These are phyloP conservation scores for Nomada ferruginata DNA, from an alignment of 2,888 invertebrate species.

Conservation along the genomic window DNA sequence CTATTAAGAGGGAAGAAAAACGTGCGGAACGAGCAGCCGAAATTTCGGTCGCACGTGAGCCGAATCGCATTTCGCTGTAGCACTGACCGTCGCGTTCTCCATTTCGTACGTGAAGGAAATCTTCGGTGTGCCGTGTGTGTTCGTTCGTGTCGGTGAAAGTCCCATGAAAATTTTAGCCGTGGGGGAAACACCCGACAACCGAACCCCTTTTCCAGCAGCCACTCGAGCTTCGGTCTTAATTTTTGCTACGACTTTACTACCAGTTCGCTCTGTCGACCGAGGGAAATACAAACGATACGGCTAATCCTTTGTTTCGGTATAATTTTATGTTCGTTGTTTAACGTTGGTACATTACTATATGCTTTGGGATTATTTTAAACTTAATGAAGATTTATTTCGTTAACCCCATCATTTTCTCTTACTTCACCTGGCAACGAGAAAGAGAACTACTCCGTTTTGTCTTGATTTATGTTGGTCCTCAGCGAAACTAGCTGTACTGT, in stretches of 20 bases:
- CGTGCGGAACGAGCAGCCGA: conserved; percentile 51
- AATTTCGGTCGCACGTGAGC: conserved; percentile 63
- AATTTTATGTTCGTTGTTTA: conserved; percentile 5
- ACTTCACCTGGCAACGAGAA: background rate
- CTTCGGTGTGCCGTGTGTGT: conserved; percentile 8
- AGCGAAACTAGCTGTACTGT: conserved; percentile 10
- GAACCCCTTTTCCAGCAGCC: background rate
- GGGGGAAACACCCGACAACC: conserved; percentile 8
- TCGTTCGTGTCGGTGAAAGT: conserved; percentile 7
- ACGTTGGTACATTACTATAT: background rate
- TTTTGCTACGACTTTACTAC: background rate
- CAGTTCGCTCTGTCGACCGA: background rate
- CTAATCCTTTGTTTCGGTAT: conserved; percentile 1
- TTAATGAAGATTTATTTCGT: conserved; percentile 36
- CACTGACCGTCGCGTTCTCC: conserved; percentile 44
- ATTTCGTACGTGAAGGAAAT: conserved; percentile 49
- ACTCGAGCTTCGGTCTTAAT: background rate
- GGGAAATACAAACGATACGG: background rate
- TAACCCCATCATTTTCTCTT: background rate
- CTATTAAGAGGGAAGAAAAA: conserved; percentile 54
- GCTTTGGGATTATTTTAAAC: conserved; percentile 7
- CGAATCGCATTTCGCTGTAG: conserved; percentile 46
- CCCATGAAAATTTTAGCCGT: conserved; percentile 49
- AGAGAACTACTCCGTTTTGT: background rate
- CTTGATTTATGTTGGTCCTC: background rate